Evolutionary conservation across 2,113 vertebrate species (phyloP).

Genomic region (Ictidomys tridecemlineatus): DNA sequence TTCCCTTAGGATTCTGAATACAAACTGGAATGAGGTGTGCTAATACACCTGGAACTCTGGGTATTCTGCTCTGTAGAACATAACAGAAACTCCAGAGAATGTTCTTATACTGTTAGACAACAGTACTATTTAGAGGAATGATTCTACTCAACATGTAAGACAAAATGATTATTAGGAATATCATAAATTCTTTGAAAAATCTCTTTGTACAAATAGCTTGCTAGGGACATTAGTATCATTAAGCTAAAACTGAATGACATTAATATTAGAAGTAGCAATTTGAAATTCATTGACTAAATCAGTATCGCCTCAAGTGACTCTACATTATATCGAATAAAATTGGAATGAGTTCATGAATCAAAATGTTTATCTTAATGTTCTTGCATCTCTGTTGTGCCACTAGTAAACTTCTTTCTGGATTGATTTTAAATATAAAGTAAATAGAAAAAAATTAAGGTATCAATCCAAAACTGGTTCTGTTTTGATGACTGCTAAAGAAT

Average conservation of each 20-base stretch:
- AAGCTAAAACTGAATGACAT: not conserved
- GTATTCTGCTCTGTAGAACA: not conserved
- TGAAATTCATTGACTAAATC: not conserved
- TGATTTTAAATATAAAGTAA: constrained; percentile 23
- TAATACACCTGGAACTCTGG: not conserved
- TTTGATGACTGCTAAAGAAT: constrained; percentile 1
- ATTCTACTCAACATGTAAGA: not conserved
- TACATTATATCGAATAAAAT: constrained; percentile 37
- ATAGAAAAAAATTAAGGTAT: not conserved
- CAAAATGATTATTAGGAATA: not conserved
- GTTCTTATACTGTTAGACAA: not conserved
- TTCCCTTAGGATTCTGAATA: not conserved
- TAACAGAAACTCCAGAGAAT: constrained; percentile 4
- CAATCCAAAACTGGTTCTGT: not conserved
- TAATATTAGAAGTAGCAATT: not conserved
- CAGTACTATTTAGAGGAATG: not conserved
- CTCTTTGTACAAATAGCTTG: not conserved
- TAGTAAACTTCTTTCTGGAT: constrained; percentile 35
- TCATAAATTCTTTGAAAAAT: not conserved
- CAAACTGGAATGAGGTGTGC: not conserved
- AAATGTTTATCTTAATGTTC: constrained; percentile 36
- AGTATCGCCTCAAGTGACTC: not conserved
- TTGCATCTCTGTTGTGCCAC: not conserved
- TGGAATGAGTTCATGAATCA: not conserved
- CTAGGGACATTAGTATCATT: not conserved